Base-by-base conservation (phyloP, 2,888 invertebrate genomes). In the Xanthorhoe designata region DNA sequence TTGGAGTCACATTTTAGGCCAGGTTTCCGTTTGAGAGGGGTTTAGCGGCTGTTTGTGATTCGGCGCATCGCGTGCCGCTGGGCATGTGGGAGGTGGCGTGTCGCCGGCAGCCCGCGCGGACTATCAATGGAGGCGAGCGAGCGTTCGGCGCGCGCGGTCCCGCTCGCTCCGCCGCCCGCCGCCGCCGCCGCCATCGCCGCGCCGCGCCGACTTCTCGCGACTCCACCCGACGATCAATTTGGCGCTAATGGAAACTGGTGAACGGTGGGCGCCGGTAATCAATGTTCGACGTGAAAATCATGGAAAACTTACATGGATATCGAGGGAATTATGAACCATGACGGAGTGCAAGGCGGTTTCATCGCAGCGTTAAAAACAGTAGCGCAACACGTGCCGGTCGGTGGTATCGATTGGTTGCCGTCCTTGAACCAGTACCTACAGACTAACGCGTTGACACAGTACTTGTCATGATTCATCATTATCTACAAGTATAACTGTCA, bases 211-310 rank as follows among this genome's bases (percentile, higher is more conserved):
- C 76, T 68, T 76, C 76, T 75, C 80, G 84, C 92, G 91, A 90
- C 85, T 83, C 81, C 81, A 80, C 85, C 89, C 91, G 91, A 92
- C 87, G 91, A 87, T 92, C 90, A 90, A 90, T 92, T 92, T 92
- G 92, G 92, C 91, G 89, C 91, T 91, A 89, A 91, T 89, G 81
- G 87, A 85, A 89, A 88, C 88, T 84, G 86, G 84, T 85, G 82
- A 82, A 81, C 85, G 85, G 84, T 87, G 89, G 85, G 87, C 86
- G 87, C 85, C 82, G 82, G 90, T 88, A 92, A 92, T 92, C 92
- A 90, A 92, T 92, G 92, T 84, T 90, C 83, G 84, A 87, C 84
- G 85, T 86, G 83, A 81, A 88, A 88, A 88, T 88, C 82, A 84
- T 86, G 84, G 81, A 76, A 81, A 84, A 78, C 80, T 84, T 83